Percentiles rank a stretch among this genome's conserved stretches.
These are phyloP conservation scores for Furnarius figulus DNA, from an alignment of 2,113 vertebrate genomes.

Conservation along the genomic window DNA sequence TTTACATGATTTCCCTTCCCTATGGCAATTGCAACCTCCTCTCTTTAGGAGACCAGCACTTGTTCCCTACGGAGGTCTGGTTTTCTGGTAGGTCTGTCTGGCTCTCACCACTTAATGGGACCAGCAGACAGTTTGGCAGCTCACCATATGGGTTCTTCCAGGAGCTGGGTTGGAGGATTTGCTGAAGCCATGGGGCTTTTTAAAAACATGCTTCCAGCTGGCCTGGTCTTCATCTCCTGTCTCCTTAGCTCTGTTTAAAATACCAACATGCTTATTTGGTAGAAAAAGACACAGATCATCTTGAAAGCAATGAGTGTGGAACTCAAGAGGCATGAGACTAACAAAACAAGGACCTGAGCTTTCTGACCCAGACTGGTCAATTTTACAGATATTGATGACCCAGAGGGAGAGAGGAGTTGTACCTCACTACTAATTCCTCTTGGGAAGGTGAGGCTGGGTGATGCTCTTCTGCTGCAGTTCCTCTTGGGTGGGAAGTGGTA, in stretches of 20 bases:
- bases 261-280: background rate
- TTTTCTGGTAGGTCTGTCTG: background rate
- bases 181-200: background rate
- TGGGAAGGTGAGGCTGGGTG: background rate
- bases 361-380: background rate
- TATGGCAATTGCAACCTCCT: background rate
- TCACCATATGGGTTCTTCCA: background rate
- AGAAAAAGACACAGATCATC: background rate
- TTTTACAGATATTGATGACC: background rate
- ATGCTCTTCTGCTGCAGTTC: background rate
- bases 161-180: background rate
- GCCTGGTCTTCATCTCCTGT: background rate
- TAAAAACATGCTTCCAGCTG: background rate
- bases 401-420: background rate
- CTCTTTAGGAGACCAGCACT: background rate
- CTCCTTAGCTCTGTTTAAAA: background rate
- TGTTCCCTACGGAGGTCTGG: fast-evolving
- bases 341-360: background rate
- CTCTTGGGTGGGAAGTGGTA: background rate
- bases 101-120: background rate
- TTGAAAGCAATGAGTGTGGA: background rate
- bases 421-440: background rate
- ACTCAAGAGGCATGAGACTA: background rate
- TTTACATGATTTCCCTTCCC: background rate
- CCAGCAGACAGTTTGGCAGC: background rate